phyloP scores from a whole-genome alignment of 1,140 invertebrate species.

The Bombus affinis region DNA sequence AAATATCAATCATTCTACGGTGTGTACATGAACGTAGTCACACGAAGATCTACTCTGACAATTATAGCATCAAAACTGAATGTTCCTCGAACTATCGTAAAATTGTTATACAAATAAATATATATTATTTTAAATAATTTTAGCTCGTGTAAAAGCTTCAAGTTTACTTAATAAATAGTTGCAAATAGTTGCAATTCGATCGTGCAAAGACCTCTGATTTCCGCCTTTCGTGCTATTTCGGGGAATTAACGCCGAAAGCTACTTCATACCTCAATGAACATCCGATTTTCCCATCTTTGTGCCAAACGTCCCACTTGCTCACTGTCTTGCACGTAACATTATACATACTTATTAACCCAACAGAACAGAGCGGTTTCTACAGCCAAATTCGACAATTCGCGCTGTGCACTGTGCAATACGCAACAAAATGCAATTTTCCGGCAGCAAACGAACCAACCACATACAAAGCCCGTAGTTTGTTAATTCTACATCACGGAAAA shows the following conservation, averaged over 20 bases:
- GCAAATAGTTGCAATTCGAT: too few species aligned
- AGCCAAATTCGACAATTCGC: not conserved
- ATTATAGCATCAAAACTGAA: not conserved
- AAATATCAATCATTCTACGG: constrained; percentile 5
- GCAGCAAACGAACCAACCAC: not conserved
- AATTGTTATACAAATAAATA: not conserved
- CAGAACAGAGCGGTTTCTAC: not conserved
- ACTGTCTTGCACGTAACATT: not conserved
- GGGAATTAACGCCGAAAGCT: not conserved
- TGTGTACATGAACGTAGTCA: not conserved
- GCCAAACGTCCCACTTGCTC: not conserved
- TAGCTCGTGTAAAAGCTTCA: too few species aligned
- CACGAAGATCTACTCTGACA: not conserved
- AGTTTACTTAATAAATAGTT: not conserved
- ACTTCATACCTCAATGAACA: not conserved
- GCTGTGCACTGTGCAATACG: not conserved
- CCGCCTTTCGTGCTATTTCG: not conserved
- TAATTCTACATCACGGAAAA: not conserved
- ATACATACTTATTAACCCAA: not conserved
- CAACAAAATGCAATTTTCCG: not conserved
- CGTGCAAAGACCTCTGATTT: not conserved
- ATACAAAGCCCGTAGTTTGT: not conserved
- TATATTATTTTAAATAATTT: too few species aligned
- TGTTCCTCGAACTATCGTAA: not conserved
- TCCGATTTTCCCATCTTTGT: not conserved